Base-by-base conservation (phyloP, 2,888 invertebrate species). In the Trisateles emortualis region DNA sequence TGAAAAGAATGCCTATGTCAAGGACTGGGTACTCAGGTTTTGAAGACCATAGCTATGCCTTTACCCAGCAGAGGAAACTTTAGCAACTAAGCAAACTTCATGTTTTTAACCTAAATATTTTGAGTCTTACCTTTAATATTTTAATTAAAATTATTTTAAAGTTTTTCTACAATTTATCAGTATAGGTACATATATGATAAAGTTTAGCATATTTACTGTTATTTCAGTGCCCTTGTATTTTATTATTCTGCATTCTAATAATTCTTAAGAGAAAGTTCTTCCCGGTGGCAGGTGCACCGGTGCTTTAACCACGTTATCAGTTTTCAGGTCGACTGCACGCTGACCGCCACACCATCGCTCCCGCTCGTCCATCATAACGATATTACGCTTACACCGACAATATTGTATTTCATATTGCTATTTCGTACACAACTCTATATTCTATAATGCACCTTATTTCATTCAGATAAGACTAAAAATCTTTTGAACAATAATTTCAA, bases 301-400 rank as follows among this genome's bases (percentile, higher is more conserved):
- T 64, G 67, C 68, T 72, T 60, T 53, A 51, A 51, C 58, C 43
- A 52, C 60, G 78, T 90, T 92, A 92, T 92, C 92, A 39, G 85
- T 91, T 92, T n/a, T 92, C 92, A 74, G 81, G 82, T 84, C 86
- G 82, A 88, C 84, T 92, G 92, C 83, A 74, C 88, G 80, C 87
- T 90, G 92, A 88, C 91, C 90, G 85, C 66, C 71, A 74, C 73
- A 73, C 71, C 63, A 73, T 72, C 52, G 29, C 42, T 47, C 26
- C 22, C 70, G 80, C 76, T 90, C 91, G 90, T 92, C 86, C 88
- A 92, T 92, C 92, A 92, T 91, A 90, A 88, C 87, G 81, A 82
- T 87, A 90, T 88, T 87, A 82, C 83, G 87, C 90, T 90, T 88
- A 91, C 92, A 88, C 84, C 87, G 81, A 88, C 91, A 91, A 92